phyloP scores from a whole-genome alignment of 2,797 vertebrate genomes.

The Falco concolor region DNA sequence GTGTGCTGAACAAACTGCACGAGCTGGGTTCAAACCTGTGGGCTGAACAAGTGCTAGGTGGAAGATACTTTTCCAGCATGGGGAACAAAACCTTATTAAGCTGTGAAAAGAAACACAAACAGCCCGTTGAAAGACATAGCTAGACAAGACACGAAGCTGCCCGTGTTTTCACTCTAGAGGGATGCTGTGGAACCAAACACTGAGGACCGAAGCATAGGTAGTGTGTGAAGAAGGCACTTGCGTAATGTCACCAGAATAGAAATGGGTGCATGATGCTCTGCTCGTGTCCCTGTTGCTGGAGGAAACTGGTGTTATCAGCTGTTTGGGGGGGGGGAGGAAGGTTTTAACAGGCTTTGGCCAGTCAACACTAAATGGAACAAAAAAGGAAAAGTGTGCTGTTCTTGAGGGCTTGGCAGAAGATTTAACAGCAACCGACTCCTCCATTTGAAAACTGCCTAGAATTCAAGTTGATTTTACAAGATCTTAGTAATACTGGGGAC shows the following conservation, averaged over 20 bases:
- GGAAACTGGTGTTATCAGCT: not conserved
- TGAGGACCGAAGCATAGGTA: not conserved
- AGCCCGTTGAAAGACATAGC: not conserved
- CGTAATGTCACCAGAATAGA: not conserved
- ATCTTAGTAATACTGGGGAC: not conserved
- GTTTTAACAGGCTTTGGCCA: not conserved
- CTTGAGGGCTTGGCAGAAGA: not conserved
- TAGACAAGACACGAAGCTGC: not conserved
- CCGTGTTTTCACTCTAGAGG: not conserved
- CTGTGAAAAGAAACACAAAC: not conserved
- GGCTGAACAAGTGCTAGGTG: not conserved
- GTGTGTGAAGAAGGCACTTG: not conserved
- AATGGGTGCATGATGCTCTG: not conserved
- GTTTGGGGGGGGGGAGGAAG: no score
- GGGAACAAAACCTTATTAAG: not conserved
- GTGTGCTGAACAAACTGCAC: not conserved
- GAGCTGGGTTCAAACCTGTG: not conserved
- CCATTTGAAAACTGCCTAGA: not conserved
- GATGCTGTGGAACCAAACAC: not conserved
- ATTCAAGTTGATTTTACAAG: not conserved
- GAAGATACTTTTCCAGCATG: not conserved
- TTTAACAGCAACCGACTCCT: not conserved
- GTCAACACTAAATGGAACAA: accelerated
- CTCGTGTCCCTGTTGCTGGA: not conserved
- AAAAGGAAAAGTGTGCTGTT: not conserved